Conservation (phyloP, 1,140 invertebrate species). For the Achroia grisella region DNA sequence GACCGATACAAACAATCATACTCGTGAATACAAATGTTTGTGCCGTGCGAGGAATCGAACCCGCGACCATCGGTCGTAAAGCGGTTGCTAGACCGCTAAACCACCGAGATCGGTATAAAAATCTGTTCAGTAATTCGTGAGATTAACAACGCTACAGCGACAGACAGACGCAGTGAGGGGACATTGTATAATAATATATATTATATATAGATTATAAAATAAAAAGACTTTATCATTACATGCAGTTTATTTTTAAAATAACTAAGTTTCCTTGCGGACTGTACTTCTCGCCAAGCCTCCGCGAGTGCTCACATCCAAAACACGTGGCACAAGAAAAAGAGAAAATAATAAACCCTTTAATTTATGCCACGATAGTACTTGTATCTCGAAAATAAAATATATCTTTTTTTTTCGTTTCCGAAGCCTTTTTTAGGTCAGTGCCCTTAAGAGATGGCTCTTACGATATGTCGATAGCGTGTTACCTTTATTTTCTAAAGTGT, state of each 20-base stretch:
- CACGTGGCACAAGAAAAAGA: slow-evolving; percentile 66
- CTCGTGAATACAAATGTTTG: too few species aligned
- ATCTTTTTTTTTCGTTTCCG: slow-evolving; percentile 35
- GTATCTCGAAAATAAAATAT: slow-evolving; percentile 71
- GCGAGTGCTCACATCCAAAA: slow-evolving; percentile 34
- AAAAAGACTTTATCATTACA: too few species aligned
- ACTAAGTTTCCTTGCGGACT: slow-evolving; percentile 31
- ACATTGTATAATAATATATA: too few species aligned
- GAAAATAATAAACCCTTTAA: slow-evolving; percentile 70
- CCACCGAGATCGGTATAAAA: too few species aligned
- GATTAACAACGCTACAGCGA: too few species aligned
- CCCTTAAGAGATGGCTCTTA: slow-evolving; percentile 47
- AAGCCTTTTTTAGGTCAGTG: slow-evolving; percentile 61
- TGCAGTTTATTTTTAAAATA: slow-evolving; percentile 6
- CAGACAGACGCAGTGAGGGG: too few species aligned
- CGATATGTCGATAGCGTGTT: slow-evolving; percentile 31
- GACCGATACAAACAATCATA: too few species aligned
- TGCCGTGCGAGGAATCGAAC: too few species aligned
- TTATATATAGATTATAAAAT: too few species aligned
- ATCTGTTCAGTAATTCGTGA: too few species aligned
- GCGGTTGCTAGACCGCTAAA: too few species aligned
- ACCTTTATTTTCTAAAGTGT: slow-evolving; percentile 4
- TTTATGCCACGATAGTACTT: slow-evolving; percentile 71
- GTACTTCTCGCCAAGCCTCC: slow-evolving; percentile 35
- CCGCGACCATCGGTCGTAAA: too few species aligned